Percentiles rank a stretch among this genome's conserved stretches.
Conservation (phyloP, 2,113 vertebrate genomes). For the Geothlypis trichas region DNA sequence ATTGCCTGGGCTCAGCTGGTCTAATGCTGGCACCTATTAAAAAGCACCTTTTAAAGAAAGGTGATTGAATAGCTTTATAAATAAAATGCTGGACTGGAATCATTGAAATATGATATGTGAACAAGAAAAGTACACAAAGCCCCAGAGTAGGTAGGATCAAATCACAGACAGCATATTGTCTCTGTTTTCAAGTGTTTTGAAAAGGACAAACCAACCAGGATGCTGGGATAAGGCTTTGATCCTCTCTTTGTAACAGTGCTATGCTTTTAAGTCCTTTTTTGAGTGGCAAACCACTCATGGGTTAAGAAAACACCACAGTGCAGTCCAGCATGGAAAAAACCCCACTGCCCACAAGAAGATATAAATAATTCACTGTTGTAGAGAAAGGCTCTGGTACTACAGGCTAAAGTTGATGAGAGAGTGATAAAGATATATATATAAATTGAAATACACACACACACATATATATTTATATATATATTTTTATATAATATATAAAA, state of each 20-base stretch:
- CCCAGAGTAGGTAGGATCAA: slow-evolving; percentile 8
- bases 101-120: neutral
- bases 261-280: slow-evolving; percentile 42
- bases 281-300: slow-evolving; percentile 28
- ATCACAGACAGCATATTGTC: slow-evolving; percentile 15
- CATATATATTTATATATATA: neutral
- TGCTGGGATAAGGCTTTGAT: slow-evolving; percentile 59
- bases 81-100: neutral
- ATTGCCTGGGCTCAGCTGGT: neutral
- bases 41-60: neutral
- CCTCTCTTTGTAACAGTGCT: slow-evolving; percentile 41
- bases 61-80: neutral
- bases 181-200: slow-evolving; percentile 55
- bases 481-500: neutral
- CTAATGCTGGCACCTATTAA: slow-evolving; percentile 1
- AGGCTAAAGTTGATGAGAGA: neutral
- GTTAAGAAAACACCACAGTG: slow-evolving; percentile 8
- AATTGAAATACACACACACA: neutral
- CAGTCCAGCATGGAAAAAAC: neutral
- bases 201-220: slow-evolving; percentile 40
- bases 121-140: slow-evolving; percentile 29
- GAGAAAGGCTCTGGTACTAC: neutral
- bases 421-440: neutral
- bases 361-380: slow-evolving; percentile 21
- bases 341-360: neutral